Base-by-base conservation (phyloP, 2,888 invertebrate genomes). In the Amblyteles armatorius region DNA sequence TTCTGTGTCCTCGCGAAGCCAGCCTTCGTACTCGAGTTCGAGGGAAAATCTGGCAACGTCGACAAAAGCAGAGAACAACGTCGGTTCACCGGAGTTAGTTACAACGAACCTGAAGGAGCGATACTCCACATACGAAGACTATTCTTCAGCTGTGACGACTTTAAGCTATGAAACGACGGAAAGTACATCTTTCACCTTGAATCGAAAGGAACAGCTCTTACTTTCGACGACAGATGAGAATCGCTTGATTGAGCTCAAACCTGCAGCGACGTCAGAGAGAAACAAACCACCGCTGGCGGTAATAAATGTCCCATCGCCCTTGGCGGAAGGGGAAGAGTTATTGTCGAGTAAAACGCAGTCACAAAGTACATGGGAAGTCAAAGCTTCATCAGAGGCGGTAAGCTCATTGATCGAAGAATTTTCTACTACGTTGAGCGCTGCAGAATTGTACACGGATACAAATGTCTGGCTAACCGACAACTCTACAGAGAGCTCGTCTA, bases 61-160 rank as follows among this genome's bases (percentile, higher is more conserved):
- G 40, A n/a, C 60, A 1, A 60, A 11, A 16, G 26, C 22, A 3
- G 26, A 29, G 9, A 11, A 6, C 2, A 60, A 16, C 1, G 16
- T 40, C 19, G 2, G 19, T 63, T 48, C 44, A 9, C 48, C 29
- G 3, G 9, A n/a, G 19, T 5, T 33, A 22, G n/a, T 48, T 29
- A 6, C 48, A 63, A 63, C 44, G 19, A n/a, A 29, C 5, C 19
- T 44, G 2, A 11, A 16, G 5, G 48, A 48, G 1, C 9, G 52
- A 68, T 52, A 29, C 33, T 36, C 44, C 16, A 68, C 13, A 7
- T 19, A n/a, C n/a, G 78, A 79, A 44, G 40, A 79, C 19, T 67
- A 69, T 73, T 48, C 29, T 26, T 60, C 52, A 48, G 5, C 65
- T 22, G 16, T 26, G 52, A 52, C 52, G 2, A 7, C 55, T 52